Evolutionary conservation across 2,113 vertebrate species (phyloP), one percentile per base, ranked within the genome.

Genomic region (Salvelinus alpinus): DNA sequence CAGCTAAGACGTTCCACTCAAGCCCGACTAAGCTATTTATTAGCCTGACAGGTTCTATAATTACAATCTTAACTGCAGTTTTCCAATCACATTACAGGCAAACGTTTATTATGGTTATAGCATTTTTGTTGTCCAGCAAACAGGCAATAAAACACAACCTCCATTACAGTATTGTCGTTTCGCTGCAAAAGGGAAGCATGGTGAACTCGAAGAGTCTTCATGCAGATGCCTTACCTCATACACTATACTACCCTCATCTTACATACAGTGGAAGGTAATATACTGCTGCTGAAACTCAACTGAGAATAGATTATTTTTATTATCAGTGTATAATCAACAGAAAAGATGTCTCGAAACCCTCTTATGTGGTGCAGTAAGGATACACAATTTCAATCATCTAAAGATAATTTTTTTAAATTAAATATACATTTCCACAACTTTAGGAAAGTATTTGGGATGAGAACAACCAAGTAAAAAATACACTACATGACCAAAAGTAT

Each of bases 1-100:
- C 27, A 20, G 29, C 65, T 76, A 81, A 79, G 75, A 77, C 82
- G 84, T 90, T 85, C 87, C 72, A 81, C 78, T 20, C 25, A 73
- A 76, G 74, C 70, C 48, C 27, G 78, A 79, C 71, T 60, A 73
- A 44, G 80, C 83, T 80, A 85, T 92, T 85, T 88, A 88, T 87
- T 88, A 83, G 74, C 65, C 75, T 81, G 89, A 88, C 83, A 84
- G 72, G 78, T 68, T 87, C 87, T 84, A 79, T 92, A 91, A 93
- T 94, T 92, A 90, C 88, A 88, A 91, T 87, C 80, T 83, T 88
- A 86, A 90, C 80, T 82, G 86, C 78, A 78, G 75, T 81, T 78
- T 83, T 88, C 84, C 88, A 88, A 90, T 89, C 88, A 89, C 86
- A 89, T 91, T 85, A 91, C 70, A 51, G 71, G 74, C 83, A 75